Percentiles rank a stretch among this genome's conserved stretches.
phyloP scores from a whole-genome alignment of 2,797 vertebrate genomes.

The Alca torda region DNA sequence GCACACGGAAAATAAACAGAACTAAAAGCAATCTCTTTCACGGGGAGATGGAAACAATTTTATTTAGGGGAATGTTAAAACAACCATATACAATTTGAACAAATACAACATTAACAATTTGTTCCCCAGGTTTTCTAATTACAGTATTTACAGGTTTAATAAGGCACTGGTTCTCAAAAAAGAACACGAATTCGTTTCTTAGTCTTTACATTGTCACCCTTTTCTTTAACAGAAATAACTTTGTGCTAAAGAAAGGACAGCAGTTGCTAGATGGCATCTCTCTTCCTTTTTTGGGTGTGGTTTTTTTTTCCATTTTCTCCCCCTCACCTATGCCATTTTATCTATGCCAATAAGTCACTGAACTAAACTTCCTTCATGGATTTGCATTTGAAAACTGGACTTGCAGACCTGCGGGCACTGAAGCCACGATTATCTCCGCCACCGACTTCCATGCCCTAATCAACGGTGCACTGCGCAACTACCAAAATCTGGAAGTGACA shows the following conservation, averaged over 20 bases:
- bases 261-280: slow-evolving; percentile 16
- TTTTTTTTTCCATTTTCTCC: background rate
- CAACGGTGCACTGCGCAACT: background rate
- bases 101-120: slow-evolving; percentile 70
- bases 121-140: slow-evolving; percentile 76
- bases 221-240: slow-evolving; percentile 68
- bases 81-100: slow-evolving; percentile 80
- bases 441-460: background rate
- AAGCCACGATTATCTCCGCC: background rate
- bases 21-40: background rate
- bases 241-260: slow-evolving; percentile 50
- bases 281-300: background rate
- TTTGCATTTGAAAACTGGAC: background rate
- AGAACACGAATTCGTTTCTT: slow-evolving; percentile 77
- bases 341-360: background rate
- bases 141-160: slow-evolving; percentile 86
- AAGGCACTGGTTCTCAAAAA: slow-evolving; percentile 86
- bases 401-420: background rate
- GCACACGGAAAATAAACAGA: background rate
- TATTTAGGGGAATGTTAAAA: slow-evolving; percentile 84
- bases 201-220: slow-evolving; percentile 67
- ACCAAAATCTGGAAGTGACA: background rate
- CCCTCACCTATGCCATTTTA: background rate
- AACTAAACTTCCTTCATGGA: background rate
- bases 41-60: slow-evolving; percentile 76